These are phyloP conservation scores for Seriola rivoliana DNA, from an alignment of 2,113 vertebrate species.

Conservation along the genomic window DNA sequence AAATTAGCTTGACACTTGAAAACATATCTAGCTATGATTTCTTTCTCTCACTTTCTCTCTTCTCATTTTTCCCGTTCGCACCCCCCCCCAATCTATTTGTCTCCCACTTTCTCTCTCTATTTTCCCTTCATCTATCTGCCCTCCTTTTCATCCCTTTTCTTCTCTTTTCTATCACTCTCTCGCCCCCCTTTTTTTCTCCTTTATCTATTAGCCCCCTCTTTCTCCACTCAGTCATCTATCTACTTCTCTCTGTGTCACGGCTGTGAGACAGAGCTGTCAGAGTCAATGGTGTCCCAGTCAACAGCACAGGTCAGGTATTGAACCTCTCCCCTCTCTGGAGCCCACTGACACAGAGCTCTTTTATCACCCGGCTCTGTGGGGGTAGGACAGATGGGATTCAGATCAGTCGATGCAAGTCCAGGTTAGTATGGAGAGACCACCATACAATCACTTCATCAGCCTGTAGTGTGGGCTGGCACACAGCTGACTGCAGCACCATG, in stretches of 20 bases:
- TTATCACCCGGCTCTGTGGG: slow-evolving; percentile 60
- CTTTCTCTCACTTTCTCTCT: slow-evolving; percentile 23
- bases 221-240: slow-evolving; percentile 61
- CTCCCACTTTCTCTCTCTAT: slow-evolving; percentile 16
- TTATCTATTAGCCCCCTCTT: slow-evolving; percentile 39
- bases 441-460: slow-evolving; percentile 47
- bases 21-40: slow-evolving; percentile 21
- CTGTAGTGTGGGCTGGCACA: slow-evolving; percentile 29
- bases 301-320: slow-evolving; percentile 71
- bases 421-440: slow-evolving; percentile 64
- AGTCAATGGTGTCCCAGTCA: slow-evolving; percentile 67
- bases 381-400: slow-evolving; percentile 43
- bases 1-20: slow-evolving; percentile 61
- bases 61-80: slow-evolving; percentile 28
- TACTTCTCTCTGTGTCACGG: slow-evolving; percentile 38
- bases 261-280: slow-evolving; percentile 53
- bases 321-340: slow-evolving; percentile 63
- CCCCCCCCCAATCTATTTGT: slow-evolving; percentile 9
- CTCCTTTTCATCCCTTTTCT: slow-evolving; percentile 30
- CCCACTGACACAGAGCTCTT: slow-evolving; percentile 55
- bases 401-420: slow-evolving; percentile 40
- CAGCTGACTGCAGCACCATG: slow-evolving; percentile 22
- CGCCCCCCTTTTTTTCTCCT: slow-evolving; percentile 43
- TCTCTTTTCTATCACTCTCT: slow-evolving; percentile 34
- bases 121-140: slow-evolving; percentile 30